Evolutionary conservation across 2,888 invertebrate species (phyloP).

Genomic region (Ormyrus labotus): DNA sequence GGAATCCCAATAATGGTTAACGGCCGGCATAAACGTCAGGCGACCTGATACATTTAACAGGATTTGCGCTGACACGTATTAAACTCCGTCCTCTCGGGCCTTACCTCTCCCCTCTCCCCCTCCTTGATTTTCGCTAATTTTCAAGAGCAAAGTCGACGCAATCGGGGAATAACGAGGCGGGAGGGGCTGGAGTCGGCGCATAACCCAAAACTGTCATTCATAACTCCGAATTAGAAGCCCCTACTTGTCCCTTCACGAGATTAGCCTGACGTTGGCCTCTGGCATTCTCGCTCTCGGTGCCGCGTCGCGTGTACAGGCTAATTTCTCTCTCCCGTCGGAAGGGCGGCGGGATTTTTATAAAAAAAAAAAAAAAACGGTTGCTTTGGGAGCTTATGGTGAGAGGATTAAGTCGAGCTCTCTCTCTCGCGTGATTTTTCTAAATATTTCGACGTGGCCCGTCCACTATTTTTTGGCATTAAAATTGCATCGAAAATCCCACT

Average conservation of each 20-base stretch:
- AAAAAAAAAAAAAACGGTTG: too few species aligned
- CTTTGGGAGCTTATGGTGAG: too few species aligned
- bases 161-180: constrained; percentile 20
- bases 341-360: too few species aligned
- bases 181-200: constrained; percentile 20
- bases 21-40: constrained; percentile 34
- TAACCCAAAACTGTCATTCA: constrained; percentile 58
- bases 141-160: neutral
- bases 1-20: constrained; percentile 58
- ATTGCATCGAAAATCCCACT: too few species aligned
- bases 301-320: neutral
- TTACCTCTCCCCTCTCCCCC: neutral
- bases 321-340: neutral
- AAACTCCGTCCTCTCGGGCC: constrained; percentile 22
- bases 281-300: neutral
- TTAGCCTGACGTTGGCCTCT: constrained; percentile 32
- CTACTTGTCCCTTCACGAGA: constrained; percentile 40
- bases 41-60: constrained; percentile 59
- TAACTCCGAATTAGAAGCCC: constrained; percentile 53
- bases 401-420: too few species aligned
- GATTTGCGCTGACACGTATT: constrained; percentile 62
- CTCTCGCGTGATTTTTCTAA: neutral
- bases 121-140: neutral
- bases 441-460: neutral
- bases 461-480: too few species aligned